Conservation (phyloP, 1,140 invertebrate species). For the Apis cerana region DNA sequence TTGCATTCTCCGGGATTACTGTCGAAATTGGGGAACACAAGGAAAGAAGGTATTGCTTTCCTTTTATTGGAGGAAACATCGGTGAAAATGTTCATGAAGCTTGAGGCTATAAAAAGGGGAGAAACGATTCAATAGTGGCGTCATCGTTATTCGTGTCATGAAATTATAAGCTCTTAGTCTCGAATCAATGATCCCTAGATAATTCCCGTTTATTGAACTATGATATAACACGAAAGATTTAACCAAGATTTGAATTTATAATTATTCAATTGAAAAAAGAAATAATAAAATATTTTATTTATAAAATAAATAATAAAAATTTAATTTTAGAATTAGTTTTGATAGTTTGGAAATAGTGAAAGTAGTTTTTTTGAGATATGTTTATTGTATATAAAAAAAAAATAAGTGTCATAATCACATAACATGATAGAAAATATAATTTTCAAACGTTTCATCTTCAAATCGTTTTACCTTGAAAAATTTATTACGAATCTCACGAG, state of each 20-base stretch:
- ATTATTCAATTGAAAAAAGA: too few species aligned
- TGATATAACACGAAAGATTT: background rate
- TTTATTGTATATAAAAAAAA: too few species aligned
- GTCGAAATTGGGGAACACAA: slow-evolving; percentile 8
- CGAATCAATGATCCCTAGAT: background rate
- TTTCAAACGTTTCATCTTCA: background rate
- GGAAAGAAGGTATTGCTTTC: slow-evolving; percentile 5
- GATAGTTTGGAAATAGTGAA: too few species aligned
- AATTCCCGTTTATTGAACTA: background rate
- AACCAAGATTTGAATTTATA: background rate
- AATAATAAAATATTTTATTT: too few species aligned
- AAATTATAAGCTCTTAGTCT: slow-evolving; percentile 19
- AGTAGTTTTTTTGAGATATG: too few species aligned
- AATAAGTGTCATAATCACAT: too few species aligned
- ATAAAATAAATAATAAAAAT: too few species aligned
- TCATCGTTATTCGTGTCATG: slow-evolving; percentile 18
- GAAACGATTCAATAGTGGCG: slow-evolving; percentile 8
- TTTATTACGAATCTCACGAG: slow-evolving; percentile 17
- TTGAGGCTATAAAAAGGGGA: slow-evolving; percentile 17
- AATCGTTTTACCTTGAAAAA: background rate
- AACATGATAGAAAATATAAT: background rate
- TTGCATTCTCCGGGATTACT: slow-evolving; percentile 2
- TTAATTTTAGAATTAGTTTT: too few species aligned
- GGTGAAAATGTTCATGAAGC: slow-evolving; percentile 35
- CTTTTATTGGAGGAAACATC: slow-evolving; percentile 36